Evolutionary conservation across 2,888 invertebrate species (phyloP).

Genomic region (Macropis europaea): DNA sequence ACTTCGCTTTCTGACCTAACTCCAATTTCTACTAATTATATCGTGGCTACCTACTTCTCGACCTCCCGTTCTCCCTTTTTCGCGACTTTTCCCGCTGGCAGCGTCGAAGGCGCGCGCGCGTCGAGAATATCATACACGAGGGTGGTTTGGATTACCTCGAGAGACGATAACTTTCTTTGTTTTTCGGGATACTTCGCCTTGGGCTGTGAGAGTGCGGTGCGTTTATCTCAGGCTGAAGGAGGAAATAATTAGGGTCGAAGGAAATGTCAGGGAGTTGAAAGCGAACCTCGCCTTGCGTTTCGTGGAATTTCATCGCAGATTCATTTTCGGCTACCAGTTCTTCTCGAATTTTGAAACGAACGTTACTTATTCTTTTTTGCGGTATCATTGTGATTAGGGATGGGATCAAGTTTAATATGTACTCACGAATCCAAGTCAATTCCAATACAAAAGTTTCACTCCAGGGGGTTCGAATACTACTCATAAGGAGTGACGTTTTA

Average conservation of each 20-base stretch:
- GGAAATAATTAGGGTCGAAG: constrained; percentile 22
- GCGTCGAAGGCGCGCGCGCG: not conserved
- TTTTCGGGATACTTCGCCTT: not conserved
- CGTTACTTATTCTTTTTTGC: not conserved
- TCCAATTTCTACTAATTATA: constrained; percentile 64
- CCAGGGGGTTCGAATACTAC: too few relatives aligned
- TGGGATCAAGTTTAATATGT: too few relatives aligned
- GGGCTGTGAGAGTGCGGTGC: constrained; percentile 7
- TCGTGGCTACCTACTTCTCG: constrained; percentile 46
- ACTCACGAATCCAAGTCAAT: too few relatives aligned
- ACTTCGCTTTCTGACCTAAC: constrained; percentile 67
- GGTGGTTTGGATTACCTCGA: not conserved
- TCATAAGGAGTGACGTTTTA: too few relatives aligned
- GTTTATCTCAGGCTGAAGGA: constrained; percentile 22
- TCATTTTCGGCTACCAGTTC: not conserved
- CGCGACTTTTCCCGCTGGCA: not conserved
- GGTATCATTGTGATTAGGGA: too few relatives aligned
- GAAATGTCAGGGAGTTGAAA: not conserved
- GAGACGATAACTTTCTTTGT: constrained; percentile 9
- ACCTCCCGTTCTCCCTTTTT: constrained; percentile 8
- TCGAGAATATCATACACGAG: not conserved
- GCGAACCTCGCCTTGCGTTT: not conserved
- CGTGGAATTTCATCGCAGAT: not conserved
- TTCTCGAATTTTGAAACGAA: not conserved
- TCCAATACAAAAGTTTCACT: too few relatives aligned